A percentile compares a stretch with the other conserved stretches of the same genome.
phyloP scores from a whole-genome alignment of 2,113 vertebrate genomes.

The Sinosuthora webbiana region DNA sequence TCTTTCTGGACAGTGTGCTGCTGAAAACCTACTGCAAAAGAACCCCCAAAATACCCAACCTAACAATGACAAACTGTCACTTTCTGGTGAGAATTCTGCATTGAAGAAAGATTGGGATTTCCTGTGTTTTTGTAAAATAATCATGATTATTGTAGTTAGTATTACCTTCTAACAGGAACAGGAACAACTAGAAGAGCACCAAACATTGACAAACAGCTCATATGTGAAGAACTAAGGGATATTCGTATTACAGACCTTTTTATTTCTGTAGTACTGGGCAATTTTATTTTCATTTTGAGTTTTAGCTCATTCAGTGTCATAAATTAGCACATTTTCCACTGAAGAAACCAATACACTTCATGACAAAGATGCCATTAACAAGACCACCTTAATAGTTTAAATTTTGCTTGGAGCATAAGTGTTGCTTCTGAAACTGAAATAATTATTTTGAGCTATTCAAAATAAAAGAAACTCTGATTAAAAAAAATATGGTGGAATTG shows the following conservation, averaged over 20 bases:
- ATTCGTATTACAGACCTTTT: background rate
- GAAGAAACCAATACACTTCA: background rate
- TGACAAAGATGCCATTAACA: background rate
- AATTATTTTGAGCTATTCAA: background rate
- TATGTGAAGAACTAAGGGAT: background rate
- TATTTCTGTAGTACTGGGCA: background rate
- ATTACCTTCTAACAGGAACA: background rate
- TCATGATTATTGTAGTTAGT: background rate
- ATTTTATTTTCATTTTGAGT: background rate
- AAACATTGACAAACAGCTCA: background rate
- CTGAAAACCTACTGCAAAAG: background rate
- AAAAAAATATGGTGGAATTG: background rate
- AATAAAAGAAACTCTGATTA: background rate
- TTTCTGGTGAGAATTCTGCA: background rate
- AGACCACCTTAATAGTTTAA: background rate
- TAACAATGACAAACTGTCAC: background rate
- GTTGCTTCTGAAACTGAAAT: background rate
- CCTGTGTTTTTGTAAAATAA: background rate
- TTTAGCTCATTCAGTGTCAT: background rate
- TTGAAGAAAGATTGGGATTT: background rate
- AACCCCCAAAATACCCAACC: rapidly evolving
- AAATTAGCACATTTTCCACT: background rate
- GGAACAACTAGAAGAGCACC: background rate
- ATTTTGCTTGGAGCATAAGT: background rate
- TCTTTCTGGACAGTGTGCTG: background rate